Evolutionary conservation across 2,113 vertebrate genomes (phyloP).

Genomic region (Gopherus flavomarginatus): DNA sequence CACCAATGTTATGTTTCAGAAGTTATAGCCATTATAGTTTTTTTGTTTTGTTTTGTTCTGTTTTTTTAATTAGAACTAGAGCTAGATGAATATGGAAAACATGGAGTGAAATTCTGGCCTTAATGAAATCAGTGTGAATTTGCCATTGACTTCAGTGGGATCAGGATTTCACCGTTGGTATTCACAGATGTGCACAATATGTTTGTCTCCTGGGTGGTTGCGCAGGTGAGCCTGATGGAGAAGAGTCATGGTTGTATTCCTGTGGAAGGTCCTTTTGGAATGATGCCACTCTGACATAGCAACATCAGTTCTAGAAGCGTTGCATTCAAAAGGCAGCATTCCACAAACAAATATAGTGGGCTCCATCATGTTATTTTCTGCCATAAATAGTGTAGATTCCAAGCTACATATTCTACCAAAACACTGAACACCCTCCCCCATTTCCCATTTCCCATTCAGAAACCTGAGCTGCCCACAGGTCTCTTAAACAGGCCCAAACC

Average conservation of each 20-base stretch:
- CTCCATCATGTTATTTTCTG: neutral
- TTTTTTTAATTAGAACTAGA: neutral
- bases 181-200: neutral
- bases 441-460: neutral
- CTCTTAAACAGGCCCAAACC: neutral
- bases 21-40: neutral
- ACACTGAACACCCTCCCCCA: neutral
- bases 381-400: neutral
- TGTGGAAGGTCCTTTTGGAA: too few relatives aligned
- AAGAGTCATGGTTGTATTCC: neutral
- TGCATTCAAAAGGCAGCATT: neutral
- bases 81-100: neutral
- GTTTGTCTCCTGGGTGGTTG: neutral
- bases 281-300: neutral
- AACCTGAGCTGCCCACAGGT: accelerated
- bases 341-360: neutral
- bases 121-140: neutral
- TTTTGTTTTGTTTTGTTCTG: neutral
- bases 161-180: neutral
- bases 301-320: neutral
- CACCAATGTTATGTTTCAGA: neutral
- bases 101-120: neutral
- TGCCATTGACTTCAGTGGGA: neutral
- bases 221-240: neutral
- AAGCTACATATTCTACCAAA: neutral